Base-by-base conservation (phyloP, 1,140 invertebrate species). In the Diuraphis noxia region DNA sequence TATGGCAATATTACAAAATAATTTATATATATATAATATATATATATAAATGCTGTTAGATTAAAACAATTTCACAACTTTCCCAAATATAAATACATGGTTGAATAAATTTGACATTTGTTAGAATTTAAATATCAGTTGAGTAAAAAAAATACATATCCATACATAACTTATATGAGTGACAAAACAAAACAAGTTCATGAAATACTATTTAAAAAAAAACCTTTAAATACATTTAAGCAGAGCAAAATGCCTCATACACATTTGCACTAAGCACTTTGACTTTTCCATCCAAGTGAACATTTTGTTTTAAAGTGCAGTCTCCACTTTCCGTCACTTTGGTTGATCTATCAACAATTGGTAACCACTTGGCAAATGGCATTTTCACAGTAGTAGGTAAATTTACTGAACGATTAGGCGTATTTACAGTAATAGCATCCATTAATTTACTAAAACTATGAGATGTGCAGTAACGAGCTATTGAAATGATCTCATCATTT, bases 351-450 rank as follows among this genome's bases (percentile, higher is more conserved):
- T 90, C 88, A 46, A 90, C 19, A 79, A 90, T 38, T 43, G 88
- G 88, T 46, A 90, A 30, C 88, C 88, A 90, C n/a, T 90, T 90
- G 23, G 88, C 88, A 81, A 90, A 90, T 81, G 88, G 88, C 88
- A 90, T 90, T 90, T 90, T 72, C 5, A 90, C 88, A 19, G 88
- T 79, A 38, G 88, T 46, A 36, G 88, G 88, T 81, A 90, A 81
- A 79, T 72, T 79, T 25, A 38, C 88, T 46, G 72, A 90, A 38
- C 63, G 88, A 90, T 90, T 90, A 43, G 88, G 88, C 21, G 49
- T 90, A 77, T 90, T 90, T 30, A 81, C n/a, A 49, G 72, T 90
- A 36, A 90, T 79, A 36, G 72, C 23, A 90, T 90, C 88, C 88
- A 90, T 90, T 34, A 90, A 41, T 10, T 90, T 90, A 49, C 81